Evolutionary conservation across 2,113 vertebrate species (phyloP).

Genomic region (Uria aalge): DNA sequence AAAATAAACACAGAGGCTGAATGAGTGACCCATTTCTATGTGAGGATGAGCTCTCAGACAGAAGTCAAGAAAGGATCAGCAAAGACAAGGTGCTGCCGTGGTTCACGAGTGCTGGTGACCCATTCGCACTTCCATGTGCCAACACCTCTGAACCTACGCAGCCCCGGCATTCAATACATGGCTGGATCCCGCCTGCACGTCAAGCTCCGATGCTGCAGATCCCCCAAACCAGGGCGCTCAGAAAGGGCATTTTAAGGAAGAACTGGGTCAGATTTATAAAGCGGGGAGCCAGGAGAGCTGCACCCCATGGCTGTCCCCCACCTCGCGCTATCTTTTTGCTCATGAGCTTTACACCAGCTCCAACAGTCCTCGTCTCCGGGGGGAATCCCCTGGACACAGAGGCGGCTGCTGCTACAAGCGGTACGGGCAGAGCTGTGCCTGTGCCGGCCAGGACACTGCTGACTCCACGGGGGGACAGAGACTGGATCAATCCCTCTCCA

Average conservation of each 20-base stretch:
- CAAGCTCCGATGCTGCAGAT: fast-evolving
- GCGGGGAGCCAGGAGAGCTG: not conserved
- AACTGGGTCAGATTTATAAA: not conserved
- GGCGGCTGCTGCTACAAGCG: not conserved
- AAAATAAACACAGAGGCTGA: not conserved
- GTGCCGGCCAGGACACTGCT: fast-evolving
- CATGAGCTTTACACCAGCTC: not conserved
- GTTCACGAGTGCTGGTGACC: fast-evolving
- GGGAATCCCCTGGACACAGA: fast-evolving
- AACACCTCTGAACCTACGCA: not conserved
- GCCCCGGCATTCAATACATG: fast-evolving
- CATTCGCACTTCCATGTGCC: not conserved
- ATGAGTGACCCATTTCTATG: not conserved
- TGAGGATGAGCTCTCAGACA: not conserved
- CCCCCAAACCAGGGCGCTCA: not conserved
- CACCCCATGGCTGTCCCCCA: fast-evolving
- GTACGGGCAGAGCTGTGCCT: not conserved
- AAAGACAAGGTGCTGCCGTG: not conserved
- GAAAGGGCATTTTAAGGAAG: not conserved
- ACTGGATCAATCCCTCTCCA: fast-evolving
- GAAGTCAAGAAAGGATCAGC: not conserved
- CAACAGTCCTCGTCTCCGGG: fast-evolving
- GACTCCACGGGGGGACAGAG: fast-evolving
- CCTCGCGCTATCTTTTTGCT: not conserved
- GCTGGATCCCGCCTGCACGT: fast-evolving